Evolutionary conservation across 2,797 vertebrate genomes (phyloP), one percentile per base, ranked within the genome.

Genomic region (Furcifer pardalis): DNA sequence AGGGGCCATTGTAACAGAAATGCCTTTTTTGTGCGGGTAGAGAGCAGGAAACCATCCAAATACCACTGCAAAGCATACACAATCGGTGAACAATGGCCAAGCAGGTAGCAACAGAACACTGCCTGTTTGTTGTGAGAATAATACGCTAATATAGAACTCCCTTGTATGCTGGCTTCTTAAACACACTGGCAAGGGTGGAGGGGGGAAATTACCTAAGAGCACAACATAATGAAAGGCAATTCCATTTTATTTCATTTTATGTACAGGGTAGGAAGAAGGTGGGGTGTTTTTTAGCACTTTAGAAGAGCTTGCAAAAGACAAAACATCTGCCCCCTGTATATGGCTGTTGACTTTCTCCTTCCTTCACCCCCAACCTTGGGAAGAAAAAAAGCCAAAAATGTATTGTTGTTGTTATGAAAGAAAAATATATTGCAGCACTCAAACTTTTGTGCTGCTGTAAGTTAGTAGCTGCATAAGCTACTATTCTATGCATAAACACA

Each of bases 1-100:
- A 96, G 95, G 95, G 96, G 93, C 96, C 95, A 96, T 96, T 97
- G 96, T 97, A 96, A 95, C 95, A 97, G 95, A 96, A 96, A 96
- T 96, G 96, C 94, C 95, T 96, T 97, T 94, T 96, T 95, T 96
- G 96, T 96, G 95, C 95, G 95, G 90, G 95, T 94, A 90, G 94
- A 96, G 95, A 95, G 94, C 95, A 97, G 96, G 96, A 97, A 97
- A 94, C 95, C 94, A 93, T 96, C 96, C 96, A 97, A 97, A 96
- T 96, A 95, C 95, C 96, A 96, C 95, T 93, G 96, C 95, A 96
- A 96, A 95, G 96, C 94, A 91, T 87, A 95, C 95, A 95, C 96
- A 95, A 94, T 94, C 92, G 90, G 94, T 35, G 94, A 97, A 97
- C 96, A 97, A 97, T 96, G 95, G 95, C 95, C 96, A 96, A 95